These are phyloP conservation scores for Illadopsis cleaveri DNA, from an alignment of 2,113 vertebrate species.

Conservation along the genomic window DNA sequence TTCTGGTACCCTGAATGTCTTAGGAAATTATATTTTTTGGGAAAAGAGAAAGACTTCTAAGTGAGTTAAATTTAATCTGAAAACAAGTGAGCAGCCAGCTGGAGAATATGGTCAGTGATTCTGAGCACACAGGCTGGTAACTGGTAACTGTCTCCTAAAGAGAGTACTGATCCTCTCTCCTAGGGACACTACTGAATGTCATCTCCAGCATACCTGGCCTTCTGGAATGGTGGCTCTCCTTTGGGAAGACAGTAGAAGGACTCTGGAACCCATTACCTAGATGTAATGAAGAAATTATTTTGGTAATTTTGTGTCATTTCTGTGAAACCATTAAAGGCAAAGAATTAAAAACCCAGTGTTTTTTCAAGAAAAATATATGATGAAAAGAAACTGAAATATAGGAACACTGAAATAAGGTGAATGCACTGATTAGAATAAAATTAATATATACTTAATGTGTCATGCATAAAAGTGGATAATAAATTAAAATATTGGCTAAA, in stretches of 20 bases:
- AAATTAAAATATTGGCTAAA: neutral
- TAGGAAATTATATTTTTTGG: neutral
- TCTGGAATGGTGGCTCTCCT: neutral
- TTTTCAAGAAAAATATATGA: neutral
- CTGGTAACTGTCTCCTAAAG: neutral
- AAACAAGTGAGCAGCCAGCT: neutral
- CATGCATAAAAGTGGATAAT: neutral
- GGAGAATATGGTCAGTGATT: neutral
- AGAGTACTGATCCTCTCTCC: neutral
- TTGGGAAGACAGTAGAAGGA: neutral
- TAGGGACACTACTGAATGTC: neutral
- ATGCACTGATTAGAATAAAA: neutral
- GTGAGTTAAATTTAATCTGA: neutral
- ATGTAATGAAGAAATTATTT: neutral
- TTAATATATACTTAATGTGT: neutral
- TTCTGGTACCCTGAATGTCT: neutral
- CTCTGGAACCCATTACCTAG: neutral
- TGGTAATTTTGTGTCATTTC: neutral
- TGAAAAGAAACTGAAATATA: constrained; percentile 19
- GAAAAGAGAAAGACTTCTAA: neutral
- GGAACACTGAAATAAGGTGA: neutral
- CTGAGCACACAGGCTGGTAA: neutral
- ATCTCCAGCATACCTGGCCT: neutral
- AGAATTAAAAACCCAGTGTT: neutral
- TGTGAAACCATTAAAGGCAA: neutral